Evolutionary conservation across 2,113 vertebrate genomes (phyloP).

Genomic region (Neotragus moschatus): DNA sequence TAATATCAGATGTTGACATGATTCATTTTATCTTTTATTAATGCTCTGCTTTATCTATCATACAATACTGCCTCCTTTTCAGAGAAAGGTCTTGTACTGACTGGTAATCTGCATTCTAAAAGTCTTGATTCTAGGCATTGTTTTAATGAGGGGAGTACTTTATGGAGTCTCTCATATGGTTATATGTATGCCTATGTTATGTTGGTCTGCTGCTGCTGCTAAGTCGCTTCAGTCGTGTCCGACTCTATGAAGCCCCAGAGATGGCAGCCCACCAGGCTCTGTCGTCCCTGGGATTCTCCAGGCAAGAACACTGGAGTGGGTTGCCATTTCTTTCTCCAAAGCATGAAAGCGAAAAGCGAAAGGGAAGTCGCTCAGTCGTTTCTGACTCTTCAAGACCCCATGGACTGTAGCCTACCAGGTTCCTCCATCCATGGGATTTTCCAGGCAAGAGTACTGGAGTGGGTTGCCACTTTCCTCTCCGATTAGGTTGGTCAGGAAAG

Average conservation of each 20-base stretch:
- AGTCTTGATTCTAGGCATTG: neutral
- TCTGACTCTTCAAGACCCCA: no score
- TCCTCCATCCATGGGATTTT: no score
- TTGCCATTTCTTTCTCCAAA: no score
- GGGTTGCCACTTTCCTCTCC: no score
- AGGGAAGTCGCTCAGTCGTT: accelerated
- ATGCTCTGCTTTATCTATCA: neutral
- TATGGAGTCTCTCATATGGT: neutral
- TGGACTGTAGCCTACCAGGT: no score
- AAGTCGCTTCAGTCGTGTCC: neutral
- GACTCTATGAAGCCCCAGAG: neutral
- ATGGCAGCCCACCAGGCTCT: neutral
- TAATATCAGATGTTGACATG: neutral
- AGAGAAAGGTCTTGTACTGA: neutral
- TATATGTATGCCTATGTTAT: neutral
- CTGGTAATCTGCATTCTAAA: neutral
- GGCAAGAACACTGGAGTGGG: no score
- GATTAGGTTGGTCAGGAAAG: neutral
- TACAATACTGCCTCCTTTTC: neutral
- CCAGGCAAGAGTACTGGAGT: no score
- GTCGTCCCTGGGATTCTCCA: no score
- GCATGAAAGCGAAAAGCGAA: no score
- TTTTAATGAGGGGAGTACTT: neutral
- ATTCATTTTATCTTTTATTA: neutral
- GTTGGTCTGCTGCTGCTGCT: neutral